These are phyloP conservation scores for Germaria angustata DNA, from an alignment of 2,888 invertebrate genomes.

Conservation along the genomic window DNA sequence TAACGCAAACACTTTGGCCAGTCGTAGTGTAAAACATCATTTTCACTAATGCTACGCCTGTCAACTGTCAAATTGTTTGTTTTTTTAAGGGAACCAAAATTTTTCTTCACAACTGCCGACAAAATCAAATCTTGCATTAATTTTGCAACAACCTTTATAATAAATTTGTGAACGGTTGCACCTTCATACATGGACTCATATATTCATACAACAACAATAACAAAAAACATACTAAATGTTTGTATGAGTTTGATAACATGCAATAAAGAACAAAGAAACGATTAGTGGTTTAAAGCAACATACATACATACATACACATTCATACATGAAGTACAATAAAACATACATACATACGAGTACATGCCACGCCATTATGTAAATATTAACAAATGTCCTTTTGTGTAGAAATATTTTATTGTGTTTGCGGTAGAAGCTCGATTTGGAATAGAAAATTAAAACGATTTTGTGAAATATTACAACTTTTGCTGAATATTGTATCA, in stretches of 20 bases:
- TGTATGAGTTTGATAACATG: background rate
- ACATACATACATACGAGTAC: background rate
- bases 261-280: constrained; percentile 25
- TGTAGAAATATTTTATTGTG: background rate
- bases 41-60: too few species aligned
- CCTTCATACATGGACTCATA: background rate
- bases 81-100: too few species aligned
- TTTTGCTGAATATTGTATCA: too few species aligned
- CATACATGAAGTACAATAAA: too few species aligned
- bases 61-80: too few species aligned
- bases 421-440: background rate
- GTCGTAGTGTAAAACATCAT: too few species aligned
- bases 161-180: background rate
- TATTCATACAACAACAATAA: background rate
- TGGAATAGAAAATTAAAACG: background rate
- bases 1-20: too few species aligned
- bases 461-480: background rate
- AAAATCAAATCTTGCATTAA: too few species aligned
- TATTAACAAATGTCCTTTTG: background rate
- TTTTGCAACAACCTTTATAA: too few species aligned
- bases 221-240: background rate
- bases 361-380: too few species aligned
- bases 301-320: background rate
- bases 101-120: too few species aligned
- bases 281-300: constrained; percentile 35